Base-by-base conservation (phyloP, 2,888 invertebrate species). In the Caenorhabditis uteleia region DNA sequence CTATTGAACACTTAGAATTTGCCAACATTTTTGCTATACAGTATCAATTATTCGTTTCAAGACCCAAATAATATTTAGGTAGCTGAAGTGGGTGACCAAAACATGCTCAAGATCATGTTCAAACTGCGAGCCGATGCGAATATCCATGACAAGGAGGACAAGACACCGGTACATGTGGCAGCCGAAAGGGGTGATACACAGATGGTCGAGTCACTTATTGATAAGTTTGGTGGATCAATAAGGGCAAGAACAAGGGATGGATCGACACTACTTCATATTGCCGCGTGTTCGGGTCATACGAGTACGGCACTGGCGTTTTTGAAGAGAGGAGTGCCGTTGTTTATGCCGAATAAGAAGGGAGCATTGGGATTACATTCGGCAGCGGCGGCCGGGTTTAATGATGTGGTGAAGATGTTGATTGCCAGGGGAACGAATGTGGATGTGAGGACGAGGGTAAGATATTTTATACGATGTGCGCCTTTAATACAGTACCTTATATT, bases 321-420 rank as follows among this genome's bases (percentile, higher is more conserved):
- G 85, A 95, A 94, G 86, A 94, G 95, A 84, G 98, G 98, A 12
- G 97, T 98, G 33, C 97, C 97, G 74, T 88, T 98, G 21, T 94
- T 95, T 84, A 99, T 99, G 97, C 97, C 98, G 65, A 98, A 98
- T 85, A 98, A 97, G 91, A 90, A 89, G 77, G 98, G 98, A 25
- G 97, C 97, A 0, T 88, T 97, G 59, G 95, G 95, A 84, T 91
- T 98, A 70, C 98, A 98, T 85, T 94, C 95, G 0, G 98, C 98
- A 0, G 95, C 97, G 12, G 89, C 91, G 82, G 93, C 93, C 80
- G 98, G 98, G 0, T 95, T 97, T 83, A 93, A 94, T 5, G 93
- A 94, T 26, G 74, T 76, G 8, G 74, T 76, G 40, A 69, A 72
- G 61, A 93, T 95, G 0, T 86, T 98, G 38, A 87, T 98, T 58